Base-by-base conservation (phyloP, 2,888 invertebrate species). In the Gisinianus flammeolus region DNA sequence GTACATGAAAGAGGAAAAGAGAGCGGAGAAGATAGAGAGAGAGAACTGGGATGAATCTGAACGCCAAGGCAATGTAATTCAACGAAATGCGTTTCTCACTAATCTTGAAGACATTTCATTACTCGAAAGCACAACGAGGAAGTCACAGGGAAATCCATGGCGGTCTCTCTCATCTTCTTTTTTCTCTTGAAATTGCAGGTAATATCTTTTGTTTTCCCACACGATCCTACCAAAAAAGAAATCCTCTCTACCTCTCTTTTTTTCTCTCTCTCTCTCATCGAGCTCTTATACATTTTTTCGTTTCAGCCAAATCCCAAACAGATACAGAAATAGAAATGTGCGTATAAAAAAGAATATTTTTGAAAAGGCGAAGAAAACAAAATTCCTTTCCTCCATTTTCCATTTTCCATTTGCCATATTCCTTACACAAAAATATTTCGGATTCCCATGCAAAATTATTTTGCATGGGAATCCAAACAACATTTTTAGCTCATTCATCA, bases 101-200 rank as follows among this genome's bases (percentile, higher is more conserved):
- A 28, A 28, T 64, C 64, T 30, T n/a, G 24, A 64, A 54, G 54
- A 54, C n/a, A 54, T 16, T 54, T 54, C 54, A 54, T 44, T 44
- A 44, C 44, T 54, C n/a, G 54, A 54, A 16, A n/a, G 54, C n/a
- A n/a, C 54, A 54, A 54, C n/a, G 54, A 54, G 16, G n/a, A 16
- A 54, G 54, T 54, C 54, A 16, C 54, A 54, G 54, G 4, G n/a
- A 54, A 54, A 54, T 54, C 54, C 16, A 54, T 54, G 54, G 54
- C 54, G 54, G 54, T 54, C 30, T 64, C 30, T 64, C 26, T n/a
- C 12, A 16, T 64, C 26, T 24, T 24, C n/a, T 58, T 58, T n/a
- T 24, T 58, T 58, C 64, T 24, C 10, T 22, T 30, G 19, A 54
- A 54, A 54, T 54, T 54, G 54, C 54, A 54, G 54, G 54, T 54